Evolutionary conservation across 2,888 invertebrate genomes (phyloP).

Genomic region (Dynastes hyllus): DNA sequence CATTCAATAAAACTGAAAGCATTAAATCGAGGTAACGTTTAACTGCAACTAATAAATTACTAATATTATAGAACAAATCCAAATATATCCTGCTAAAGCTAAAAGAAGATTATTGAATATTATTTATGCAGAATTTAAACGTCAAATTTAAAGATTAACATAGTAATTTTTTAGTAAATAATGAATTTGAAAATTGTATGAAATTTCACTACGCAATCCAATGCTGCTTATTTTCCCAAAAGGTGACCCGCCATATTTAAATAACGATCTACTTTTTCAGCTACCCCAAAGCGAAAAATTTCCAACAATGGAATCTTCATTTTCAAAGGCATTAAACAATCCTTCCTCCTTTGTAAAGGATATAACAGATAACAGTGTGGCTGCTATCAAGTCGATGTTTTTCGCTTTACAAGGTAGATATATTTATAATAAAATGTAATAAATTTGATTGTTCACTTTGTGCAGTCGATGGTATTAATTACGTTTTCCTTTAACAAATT

Average conservation of each 20-base stretch:
- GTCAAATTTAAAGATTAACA: background rate
- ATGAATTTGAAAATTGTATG: background rate
- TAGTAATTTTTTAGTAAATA: background rate
- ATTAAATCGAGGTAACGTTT: background rate
- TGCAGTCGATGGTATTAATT: background rate
- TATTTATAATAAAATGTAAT: background rate
- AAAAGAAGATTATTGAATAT: background rate
- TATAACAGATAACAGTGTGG: background rate
- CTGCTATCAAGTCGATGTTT: background rate
- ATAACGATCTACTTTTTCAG: background rate
- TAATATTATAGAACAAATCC: background rate
- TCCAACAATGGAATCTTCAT: slow-evolving; percentile 25
- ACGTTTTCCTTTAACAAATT: background rate
- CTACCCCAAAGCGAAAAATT: background rate
- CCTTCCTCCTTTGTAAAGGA: background rate
- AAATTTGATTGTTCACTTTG: background rate
- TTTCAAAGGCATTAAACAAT: slow-evolving; percentile 8
- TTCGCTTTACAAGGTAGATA: background rate
- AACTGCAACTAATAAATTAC: background rate
- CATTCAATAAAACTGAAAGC: slow-evolving; percentile 11
- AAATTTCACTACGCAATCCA: too few species aligned
- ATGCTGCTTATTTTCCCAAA: background rate
- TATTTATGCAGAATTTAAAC: background rate
- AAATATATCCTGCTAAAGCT: background rate
- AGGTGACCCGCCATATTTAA: background rate